These are phyloP conservation scores for Rynchops niger DNA, from an alignment of 2,113 vertebrate genomes.

Conservation along the genomic window DNA sequence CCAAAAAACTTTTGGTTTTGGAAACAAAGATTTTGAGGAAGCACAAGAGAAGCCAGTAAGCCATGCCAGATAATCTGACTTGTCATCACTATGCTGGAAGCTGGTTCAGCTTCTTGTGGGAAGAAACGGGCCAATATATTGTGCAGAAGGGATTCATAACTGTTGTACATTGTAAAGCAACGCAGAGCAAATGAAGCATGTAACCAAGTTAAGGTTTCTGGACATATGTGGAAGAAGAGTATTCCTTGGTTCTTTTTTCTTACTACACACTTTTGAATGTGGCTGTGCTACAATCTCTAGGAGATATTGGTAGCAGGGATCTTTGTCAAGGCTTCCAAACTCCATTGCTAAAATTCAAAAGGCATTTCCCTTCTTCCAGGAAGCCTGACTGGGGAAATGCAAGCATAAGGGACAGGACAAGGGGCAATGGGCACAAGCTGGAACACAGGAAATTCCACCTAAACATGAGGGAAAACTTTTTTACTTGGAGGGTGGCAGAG, in stretches of 20 bases:
- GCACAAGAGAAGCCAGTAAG: neutral
- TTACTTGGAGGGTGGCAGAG: neutral
- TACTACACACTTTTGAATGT: neutral
- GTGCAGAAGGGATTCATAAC: neutral
- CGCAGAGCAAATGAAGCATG: neutral
- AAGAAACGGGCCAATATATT: neutral
- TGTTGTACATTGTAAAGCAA: neutral
- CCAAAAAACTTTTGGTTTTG: neutral
- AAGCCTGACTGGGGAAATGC: neutral
- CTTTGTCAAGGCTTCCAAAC: neutral
- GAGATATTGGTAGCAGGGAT: neutral
- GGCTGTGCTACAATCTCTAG: neutral
- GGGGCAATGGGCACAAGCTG: neutral
- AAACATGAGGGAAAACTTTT: neutral
- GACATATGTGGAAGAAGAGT: neutral
- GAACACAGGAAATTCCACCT: neutral
- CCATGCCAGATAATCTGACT: neutral
- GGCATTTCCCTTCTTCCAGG: neutral
- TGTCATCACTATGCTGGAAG: neutral
- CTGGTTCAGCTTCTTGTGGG: neutral
- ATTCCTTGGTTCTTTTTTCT: neutral
- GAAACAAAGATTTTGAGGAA: neutral
- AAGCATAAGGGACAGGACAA: neutral
- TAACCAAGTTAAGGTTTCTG: neutral
- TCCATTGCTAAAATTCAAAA: neutral